Conservation (phyloP, 2,113 vertebrate species). For the Bos indicus region DNA sequence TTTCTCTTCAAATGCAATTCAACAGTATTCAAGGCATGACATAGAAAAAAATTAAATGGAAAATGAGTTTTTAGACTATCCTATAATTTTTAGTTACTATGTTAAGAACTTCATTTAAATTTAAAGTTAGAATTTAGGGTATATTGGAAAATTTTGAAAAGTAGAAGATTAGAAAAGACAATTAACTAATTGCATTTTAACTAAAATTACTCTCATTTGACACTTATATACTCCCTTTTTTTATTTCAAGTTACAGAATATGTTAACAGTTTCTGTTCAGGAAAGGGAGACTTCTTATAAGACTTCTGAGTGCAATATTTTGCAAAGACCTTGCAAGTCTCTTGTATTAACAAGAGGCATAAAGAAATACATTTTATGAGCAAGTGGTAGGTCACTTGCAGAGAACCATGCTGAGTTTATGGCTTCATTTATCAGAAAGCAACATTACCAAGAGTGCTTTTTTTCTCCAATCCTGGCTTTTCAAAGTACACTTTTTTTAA, state of each 20-base stretch:
- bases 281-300: not conserved
- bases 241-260: not conserved
- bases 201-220: conserved; percentile 14
- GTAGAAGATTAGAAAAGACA: not conserved
- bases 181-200: not conserved
- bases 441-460: not conserved
- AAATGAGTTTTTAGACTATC: not conserved
- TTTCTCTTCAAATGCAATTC: not conserved
- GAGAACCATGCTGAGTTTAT: not conserved
- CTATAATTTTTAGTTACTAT: conserved; percentile 27
- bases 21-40: not conserved
- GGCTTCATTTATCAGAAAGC: not conserved
- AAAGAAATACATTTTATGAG: not conserved
- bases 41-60: not conserved
- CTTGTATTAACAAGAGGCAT: not conserved
- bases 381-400: not conserved
- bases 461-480: not conserved
- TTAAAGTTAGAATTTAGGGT: not conserved
- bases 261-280: not conserved
- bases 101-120: conserved; percentile 26
- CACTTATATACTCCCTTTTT: not conserved
- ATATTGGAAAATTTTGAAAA: not conserved
- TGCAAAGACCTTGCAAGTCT: not conserved
- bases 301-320: not conserved
- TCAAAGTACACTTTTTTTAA: not conserved